Percentiles rank a stretch among this genome's conserved stretches.
Evolutionary conservation across 2,797 vertebrate genomes (phyloP).

Genomic region (Hydrocynus forskahlii): DNA sequence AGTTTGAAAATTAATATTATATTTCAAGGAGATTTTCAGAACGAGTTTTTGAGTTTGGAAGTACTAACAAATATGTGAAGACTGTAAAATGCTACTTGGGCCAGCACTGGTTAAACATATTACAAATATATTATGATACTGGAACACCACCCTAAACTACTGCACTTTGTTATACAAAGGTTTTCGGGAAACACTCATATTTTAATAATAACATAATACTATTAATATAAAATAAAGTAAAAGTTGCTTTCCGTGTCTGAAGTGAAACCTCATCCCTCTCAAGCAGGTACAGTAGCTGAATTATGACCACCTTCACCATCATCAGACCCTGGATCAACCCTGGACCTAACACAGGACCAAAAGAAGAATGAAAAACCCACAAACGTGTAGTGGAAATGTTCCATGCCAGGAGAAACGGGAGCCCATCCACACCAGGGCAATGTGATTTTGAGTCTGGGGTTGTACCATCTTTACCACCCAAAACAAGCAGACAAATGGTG

Average conservation of each 20-base stretch:
- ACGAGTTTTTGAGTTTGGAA: too few species aligned
- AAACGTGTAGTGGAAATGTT: neutral
- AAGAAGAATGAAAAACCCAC: neutral
- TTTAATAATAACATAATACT: neutral
- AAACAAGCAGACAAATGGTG: neutral
- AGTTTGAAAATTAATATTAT: too few species aligned
- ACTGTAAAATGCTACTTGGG: too few species aligned
- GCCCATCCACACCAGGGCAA: neutral
- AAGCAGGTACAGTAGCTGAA: neutral
- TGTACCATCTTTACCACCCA: conserved; percentile 5
- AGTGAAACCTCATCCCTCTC: neutral
- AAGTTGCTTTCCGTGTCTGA: neutral
- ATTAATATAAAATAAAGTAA: neutral
- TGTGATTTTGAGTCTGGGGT: neutral
- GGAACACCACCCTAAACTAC: neutral
- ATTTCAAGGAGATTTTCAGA: too few species aligned
- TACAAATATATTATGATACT: neutral
- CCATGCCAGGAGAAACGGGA: neutral
- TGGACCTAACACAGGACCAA: neutral
- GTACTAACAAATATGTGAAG: too few species aligned
- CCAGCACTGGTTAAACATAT: neutral
- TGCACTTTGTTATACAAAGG: neutral
- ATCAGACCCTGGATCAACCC: neutral
- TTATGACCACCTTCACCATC: neutral
- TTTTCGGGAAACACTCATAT: neutral